Evolutionary conservation across 2,888 invertebrate genomes (phyloP).

Genomic region (Meandrusa payeni): DNA sequence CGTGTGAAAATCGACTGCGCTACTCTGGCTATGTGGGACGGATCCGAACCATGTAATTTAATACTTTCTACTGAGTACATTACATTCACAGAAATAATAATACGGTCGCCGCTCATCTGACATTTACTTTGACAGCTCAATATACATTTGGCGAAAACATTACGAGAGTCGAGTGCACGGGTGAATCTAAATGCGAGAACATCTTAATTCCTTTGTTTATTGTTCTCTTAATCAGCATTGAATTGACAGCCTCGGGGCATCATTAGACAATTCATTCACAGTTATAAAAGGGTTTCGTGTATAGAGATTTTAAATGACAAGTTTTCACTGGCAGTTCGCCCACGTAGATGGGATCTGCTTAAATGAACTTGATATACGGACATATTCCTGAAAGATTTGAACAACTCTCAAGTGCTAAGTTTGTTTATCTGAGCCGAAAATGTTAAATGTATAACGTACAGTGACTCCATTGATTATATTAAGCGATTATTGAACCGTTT

Average conservation of each 20-base stretch:
- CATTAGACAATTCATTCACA: constrained; percentile 5
- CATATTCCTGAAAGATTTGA: no score
- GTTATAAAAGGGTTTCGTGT: constrained; percentile 2
- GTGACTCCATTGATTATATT: no score
- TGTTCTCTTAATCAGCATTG: constrained; percentile 21
- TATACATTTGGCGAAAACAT: constrained; percentile 51
- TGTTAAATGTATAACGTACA: no score
- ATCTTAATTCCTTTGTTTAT: constrained; percentile 24
- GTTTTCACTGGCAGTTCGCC: no score
- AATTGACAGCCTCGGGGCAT: constrained; percentile 15
- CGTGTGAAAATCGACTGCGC: constrained; percentile 61
- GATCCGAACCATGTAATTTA: constrained; percentile 58
- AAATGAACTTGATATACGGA: no score
- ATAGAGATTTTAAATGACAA: no score
- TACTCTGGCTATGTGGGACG: constrained; percentile 47
- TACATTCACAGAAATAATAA: constrained; percentile 65
- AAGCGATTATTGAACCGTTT: no score
- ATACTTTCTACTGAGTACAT: constrained; percentile 64
- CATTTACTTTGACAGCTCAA: constrained; percentile 65
- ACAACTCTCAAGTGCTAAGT: no score
- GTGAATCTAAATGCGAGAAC: constrained; percentile 10
- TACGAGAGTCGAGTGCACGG: constrained; percentile 17
- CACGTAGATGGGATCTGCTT: no score
- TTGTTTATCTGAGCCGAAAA: no score
- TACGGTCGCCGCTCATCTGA: constrained; percentile 55